A percentile compares a stretch with the other conserved stretches of the same genome.
phyloP scores from a whole-genome alignment of 1,140 invertebrate species.

The Listronotus oregonensis region DNA sequence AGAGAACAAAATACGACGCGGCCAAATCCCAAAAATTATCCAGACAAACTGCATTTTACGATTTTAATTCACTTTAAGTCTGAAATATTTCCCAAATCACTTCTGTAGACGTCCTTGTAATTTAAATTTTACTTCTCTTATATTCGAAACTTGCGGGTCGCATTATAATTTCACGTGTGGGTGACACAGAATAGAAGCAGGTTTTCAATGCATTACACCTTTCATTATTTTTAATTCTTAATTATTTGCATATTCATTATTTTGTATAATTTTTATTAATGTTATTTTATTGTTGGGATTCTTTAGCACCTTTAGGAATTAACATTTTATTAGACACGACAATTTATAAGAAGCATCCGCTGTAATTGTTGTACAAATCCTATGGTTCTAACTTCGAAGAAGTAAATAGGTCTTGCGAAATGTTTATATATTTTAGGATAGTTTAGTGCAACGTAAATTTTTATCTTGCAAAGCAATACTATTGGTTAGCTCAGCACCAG shows the following conservation, averaged over 20 bases:
- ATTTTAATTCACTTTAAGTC: constrained; percentile 47
- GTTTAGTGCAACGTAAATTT: no score
- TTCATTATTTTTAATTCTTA: constrained; percentile 42
- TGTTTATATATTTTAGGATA: no score
- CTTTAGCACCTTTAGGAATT: constrained; percentile 27
- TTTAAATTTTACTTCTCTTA: constrained; percentile 27
- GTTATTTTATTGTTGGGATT: constrained; percentile 23
- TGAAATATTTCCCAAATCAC: constrained; percentile 49
- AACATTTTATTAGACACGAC: constrained; percentile 25
- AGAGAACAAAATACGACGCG: constrained; percentile 36
- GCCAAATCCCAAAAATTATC: constrained; percentile 45
- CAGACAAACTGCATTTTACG: constrained; percentile 46
- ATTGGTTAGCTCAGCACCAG: no score
- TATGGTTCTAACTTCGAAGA: no score
- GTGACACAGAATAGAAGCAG: constrained; percentile 40
- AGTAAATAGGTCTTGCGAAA: no score
- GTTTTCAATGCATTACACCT: constrained; percentile 39
- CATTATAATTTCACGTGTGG: constrained; percentile 42
- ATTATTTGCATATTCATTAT: constrained; percentile 36
- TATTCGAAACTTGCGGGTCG: constrained; percentile 13
- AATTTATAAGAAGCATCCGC: constrained; percentile 6
- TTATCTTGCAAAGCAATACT: no score
- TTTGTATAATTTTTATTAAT: constrained; percentile 21
- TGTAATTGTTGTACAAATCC: no score
- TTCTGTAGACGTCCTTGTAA: constrained; percentile 43